Evolutionary conservation across 2,888 invertebrate species (phyloP), one percentile per base, ranked within the genome.

Genomic region (Thymelicus sylvestris): DNA sequence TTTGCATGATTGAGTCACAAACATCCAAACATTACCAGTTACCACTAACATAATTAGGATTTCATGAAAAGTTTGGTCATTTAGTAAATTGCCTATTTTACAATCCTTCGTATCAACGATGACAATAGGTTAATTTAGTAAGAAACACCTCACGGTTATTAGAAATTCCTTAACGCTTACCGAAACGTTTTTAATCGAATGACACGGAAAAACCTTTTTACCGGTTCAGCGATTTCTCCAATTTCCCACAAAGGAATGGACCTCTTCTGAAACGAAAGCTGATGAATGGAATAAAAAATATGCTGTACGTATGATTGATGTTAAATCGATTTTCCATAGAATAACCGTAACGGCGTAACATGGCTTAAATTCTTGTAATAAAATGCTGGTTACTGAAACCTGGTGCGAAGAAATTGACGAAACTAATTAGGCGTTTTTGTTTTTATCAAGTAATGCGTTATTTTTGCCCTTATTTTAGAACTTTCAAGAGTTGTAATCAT

Each of bases 261-360:
- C 57, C 19, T 60, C 31, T 60, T 47, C 59, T 13, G 39, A 19
- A 24, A 6, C 52, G 47, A 64, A 13, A 44, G 24, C 41, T 7
- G 41, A 70, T 55, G 31, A 60, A 60, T 60, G 12, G 52, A 44
- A 15, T 52, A 65, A 60, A 60, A 65, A 65, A 60, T 60, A 60
- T 60, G 50, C 60, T 50, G 7, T 47, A 50, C 19, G 48, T 39
- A 31, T 70, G 65, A 70, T 65, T 65, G 65, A 65, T 65, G 65
- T 65, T 38, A 24, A 70, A 70, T 70, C 65, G 70, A 70, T 70
- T 70, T 65, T 65, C 39, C 60, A 60, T 60, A 41, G 63, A 60
- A 61, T 64, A 47, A 47, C 63, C 31, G 55, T 7, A 57, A 63
- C 61, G 7, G 5, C 31, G 31, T 31, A 31, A 31, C 31, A 5